phyloP scores from a whole-genome alignment of 2,888 invertebrate genomes.

The Apoderus coryli region DNA sequence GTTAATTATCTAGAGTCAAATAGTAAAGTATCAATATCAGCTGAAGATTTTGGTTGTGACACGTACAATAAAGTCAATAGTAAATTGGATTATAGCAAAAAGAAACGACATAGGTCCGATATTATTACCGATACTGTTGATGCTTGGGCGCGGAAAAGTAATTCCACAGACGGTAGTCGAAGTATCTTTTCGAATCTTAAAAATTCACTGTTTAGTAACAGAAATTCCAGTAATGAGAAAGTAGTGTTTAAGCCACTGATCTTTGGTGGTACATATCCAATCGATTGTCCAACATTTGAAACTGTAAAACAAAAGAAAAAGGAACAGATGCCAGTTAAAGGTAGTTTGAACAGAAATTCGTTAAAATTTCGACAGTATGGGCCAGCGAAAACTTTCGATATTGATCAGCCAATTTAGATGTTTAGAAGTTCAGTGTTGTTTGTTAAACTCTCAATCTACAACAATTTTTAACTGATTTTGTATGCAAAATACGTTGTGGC shows the following conservation, averaged over 20 bases:
- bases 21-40: slow-evolving; percentile 30
- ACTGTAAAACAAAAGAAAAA: slow-evolving; percentile 2
- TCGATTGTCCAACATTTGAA: slow-evolving; percentile 47
- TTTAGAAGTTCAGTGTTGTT: too few relatives aligned
- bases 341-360: slow-evolving; percentile 11
- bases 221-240: slow-evolving; percentile 22
- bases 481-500: too few relatives aligned
- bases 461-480: too few relatives aligned
- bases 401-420: slow-evolving; percentile 41
- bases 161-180: slow-evolving; percentile 18
- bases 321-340: neutral
- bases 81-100: neutral
- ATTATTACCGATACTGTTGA: slow-evolving; percentile 49
- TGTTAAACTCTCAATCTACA: too few relatives aligned
- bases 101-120: slow-evolving; percentile 31
- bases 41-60: slow-evolving; percentile 28
- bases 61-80: slow-evolving; percentile 16
- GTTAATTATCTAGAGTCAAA: slow-evolving; percentile 28
- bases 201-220: slow-evolving; percentile 28
- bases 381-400: slow-evolving; percentile 40
- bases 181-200: slow-evolving; percentile 29
- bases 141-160: slow-evolving; percentile 38
- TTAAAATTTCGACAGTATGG: slow-evolving; percentile 30
- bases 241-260: slow-evolving; percentile 48
- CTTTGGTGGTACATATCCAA: slow-evolving; percentile 78